A percentile compares a stretch with the other conserved stretches of the same genome.
phyloP scores from a whole-genome alignment of 2,888 invertebrate species.

The Diploptera punctata region DNA sequence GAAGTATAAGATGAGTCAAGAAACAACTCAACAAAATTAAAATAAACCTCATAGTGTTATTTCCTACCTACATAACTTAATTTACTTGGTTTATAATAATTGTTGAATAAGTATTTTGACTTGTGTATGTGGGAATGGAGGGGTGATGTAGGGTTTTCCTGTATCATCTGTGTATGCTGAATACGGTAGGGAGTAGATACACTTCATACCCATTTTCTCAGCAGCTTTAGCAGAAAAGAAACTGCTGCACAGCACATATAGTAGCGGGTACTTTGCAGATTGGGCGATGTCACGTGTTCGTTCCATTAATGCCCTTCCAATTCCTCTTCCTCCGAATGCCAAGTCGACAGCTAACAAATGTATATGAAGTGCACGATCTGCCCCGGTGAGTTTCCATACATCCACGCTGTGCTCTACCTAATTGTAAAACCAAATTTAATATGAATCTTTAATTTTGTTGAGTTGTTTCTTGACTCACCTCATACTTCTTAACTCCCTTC shows the following conservation, averaged over 20 bases:
- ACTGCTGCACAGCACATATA: conserved; percentile 27
- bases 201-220: conserved; percentile 25
- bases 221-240: conserved; percentile 3
- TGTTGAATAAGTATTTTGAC: neutral
- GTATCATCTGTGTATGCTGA: conserved; percentile 22
- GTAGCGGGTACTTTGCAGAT: neutral
- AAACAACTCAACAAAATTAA: no score
- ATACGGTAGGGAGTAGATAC: conserved; percentile 19
- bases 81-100: no score
- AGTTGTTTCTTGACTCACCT: no score
- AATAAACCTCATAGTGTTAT: no score
- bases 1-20: no score
- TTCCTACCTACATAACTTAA: no score
- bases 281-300: conserved; percentile 22
- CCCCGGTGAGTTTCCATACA: conserved; percentile 16
- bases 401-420: conserved; percentile 13
- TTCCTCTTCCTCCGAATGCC: conserved; percentile 6
- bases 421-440: no score
- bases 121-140: conserved; percentile 30
- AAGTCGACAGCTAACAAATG: conserved; percentile 17
- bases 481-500: no score
- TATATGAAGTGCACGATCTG: conserved; percentile 20
- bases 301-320: conserved; percentile 27
- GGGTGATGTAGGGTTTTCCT: conserved; percentile 19
- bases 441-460: no score